These are phyloP conservation scores for Argyresthia albistria DNA, from an alignment of 2,888 invertebrate genomes.

Conservation along the genomic window DNA sequence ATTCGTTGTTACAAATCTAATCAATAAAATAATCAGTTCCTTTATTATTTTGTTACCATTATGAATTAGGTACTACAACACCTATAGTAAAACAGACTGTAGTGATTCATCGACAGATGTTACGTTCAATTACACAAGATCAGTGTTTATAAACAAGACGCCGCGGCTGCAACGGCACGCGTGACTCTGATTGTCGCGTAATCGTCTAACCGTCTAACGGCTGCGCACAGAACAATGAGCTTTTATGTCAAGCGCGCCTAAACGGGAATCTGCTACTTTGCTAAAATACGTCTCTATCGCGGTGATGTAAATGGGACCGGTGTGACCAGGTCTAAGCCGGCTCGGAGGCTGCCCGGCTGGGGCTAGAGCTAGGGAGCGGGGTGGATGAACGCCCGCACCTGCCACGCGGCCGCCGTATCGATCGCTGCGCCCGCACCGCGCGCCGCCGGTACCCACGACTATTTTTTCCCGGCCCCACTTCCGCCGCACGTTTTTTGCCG, in stretches of 20 bases:
- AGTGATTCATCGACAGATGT: background rate
- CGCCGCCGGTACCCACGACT: constrained; percentile 3
- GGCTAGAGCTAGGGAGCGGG: constrained; percentile 11
- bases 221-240: constrained; percentile 7
- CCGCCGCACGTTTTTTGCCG: constrained; percentile 59
- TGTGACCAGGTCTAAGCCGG: background rate
- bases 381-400: constrained; percentile 62
- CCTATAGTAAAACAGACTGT: too few species aligned
- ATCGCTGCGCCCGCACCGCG: background rate
- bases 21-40: too few species aligned
- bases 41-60: too few species aligned
- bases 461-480: constrained; percentile 53
- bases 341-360: background rate
- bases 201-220: constrained; percentile 1
- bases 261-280: too few species aligned
- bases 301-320: too few species aligned
- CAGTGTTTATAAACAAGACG: constrained; percentile 7
- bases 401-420: constrained; percentile 25
- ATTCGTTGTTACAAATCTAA: too few species aligned
- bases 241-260: constrained; percentile 1
- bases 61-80: too few species aligned
- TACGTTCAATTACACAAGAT: background rate
- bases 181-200: background rate
- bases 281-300: too few species aligned
- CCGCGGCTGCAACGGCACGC: background rate